Conservation (phyloP, 2,888 invertebrate species). For the Scaptomyza polygonia region DNA sequence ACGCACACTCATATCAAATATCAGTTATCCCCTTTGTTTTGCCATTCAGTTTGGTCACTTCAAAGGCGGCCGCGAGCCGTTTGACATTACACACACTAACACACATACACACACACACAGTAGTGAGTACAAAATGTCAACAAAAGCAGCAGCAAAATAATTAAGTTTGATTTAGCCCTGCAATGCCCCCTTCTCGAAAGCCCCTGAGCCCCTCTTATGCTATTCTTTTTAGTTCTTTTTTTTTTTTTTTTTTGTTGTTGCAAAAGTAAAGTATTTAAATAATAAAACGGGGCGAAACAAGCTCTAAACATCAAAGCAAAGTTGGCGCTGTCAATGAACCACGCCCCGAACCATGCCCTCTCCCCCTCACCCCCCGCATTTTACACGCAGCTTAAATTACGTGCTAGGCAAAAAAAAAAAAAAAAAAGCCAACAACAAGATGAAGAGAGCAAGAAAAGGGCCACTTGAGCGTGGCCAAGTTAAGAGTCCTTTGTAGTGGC, state of each 20-base stretch:
- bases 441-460: slow-evolving; percentile 19
- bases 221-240: slow-evolving; percentile 32
- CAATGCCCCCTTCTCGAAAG: neutral
- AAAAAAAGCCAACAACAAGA: slow-evolving; percentile 14
- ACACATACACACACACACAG: no score
- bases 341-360: slow-evolving; percentile 1
- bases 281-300: slow-evolving; percentile 63
- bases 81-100: slow-evolving; percentile 52
- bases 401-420: slow-evolving; percentile 53
- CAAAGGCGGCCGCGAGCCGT: slow-evolving; percentile 53
- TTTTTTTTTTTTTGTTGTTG: slow-evolving; percentile 43
- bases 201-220: neutral
- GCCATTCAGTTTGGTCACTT: slow-evolving; percentile 33
- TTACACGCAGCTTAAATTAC: slow-evolving; percentile 60
- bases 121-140: slow-evolving; percentile 36
- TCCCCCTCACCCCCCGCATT: neutral
- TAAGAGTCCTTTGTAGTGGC: slow-evolving; percentile 68
- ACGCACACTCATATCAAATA: slow-evolving; percentile 63
- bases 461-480: slow-evolving; percentile 34
- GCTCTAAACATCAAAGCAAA: slow-evolving; percentile 60
- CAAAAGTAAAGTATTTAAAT: slow-evolving; percentile 67
- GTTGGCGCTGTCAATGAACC: slow-evolving; percentile 72
- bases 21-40: slow-evolving; percentile 27
- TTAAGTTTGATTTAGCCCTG: slow-evolving; percentile 59
- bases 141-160: slow-evolving; percentile 33